Base-by-base conservation (phyloP, 2,888 invertebrate species). In the Odontocerum albicorne region DNA sequence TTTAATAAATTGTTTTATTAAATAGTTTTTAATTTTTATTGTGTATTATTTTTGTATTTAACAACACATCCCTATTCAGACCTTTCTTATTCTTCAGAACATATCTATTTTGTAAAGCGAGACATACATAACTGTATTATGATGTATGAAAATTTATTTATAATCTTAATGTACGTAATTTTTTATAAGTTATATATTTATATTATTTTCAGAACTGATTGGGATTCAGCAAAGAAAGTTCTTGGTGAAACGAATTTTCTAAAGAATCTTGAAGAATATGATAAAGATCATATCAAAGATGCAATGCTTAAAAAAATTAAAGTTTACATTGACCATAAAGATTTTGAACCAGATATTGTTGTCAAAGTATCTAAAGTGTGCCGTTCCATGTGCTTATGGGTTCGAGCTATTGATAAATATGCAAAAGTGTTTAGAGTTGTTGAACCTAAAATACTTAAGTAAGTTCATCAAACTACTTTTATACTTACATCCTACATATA, bases 361-460 rank as follows among this genome's bases (percentile, higher is more conserved):
- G 90, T 88, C 20, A 92, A 88, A 68, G 92, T 89, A 4, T 90
- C 88, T 2, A 85, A 90, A 82, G 94, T 93, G 1, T 93, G 94
- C 66, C 88, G 87, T 63, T 94, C 93, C 6, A 86, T 96, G 74
- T 93, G 94, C 63, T 82, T 94, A 70, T 96, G 96, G 96, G 94
- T 95, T 4, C 82, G 88, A 66, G 95, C 96, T 0, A 88, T 96
- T 62, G 92, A 94, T 65, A 86, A 87, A 67, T 96, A 95, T 67
- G 87, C 93, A 0, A 90, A 89, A 72, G 88, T 94, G 1, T 92
- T 86, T 70, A 83, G 85, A 68, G 83, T 92, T 4, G 94, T 96
- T 1, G 92, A 93, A 66, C 95, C 95, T 0, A 96, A 96, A 72
- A 84, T 90, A 49, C 77, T 86, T 59, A 85, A 83, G 89, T 89